These are phyloP conservation scores for Anthophora plumipes DNA, from an alignment of 2,888 invertebrate species.

Conservation along the genomic window DNA sequence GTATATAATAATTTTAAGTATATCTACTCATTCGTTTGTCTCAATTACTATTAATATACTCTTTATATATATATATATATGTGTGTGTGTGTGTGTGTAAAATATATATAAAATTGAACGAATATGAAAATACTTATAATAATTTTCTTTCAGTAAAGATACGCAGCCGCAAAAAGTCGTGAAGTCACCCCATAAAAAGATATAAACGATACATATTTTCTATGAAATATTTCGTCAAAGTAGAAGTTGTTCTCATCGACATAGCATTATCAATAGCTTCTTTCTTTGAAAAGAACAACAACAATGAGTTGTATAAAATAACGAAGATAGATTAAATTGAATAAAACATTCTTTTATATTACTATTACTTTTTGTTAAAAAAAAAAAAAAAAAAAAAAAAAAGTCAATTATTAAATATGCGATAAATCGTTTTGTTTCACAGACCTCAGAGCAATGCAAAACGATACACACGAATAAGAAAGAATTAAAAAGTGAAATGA, in stretches of 20 bases:
- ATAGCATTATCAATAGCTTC: not conserved
- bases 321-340: not conserved
- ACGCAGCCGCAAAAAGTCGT: not conserved
- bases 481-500: not conserved
- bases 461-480: conserved; percentile 23
- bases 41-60: conserved; percentile 5
- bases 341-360: too few relatives aligned
- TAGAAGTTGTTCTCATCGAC: not conserved
- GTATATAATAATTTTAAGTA: not conserved
- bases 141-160: conserved; percentile 1
- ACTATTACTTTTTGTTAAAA: conserved; percentile 35
- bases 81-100: too few relatives aligned
- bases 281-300: not conserved
- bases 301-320: not conserved
- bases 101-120: conserved; percentile 3
- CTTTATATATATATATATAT: not conserved
- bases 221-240: not conserved
- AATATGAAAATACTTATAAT: not conserved
- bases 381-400: too few relatives aligned
- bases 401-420: conserved; percentile 15
- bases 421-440: not conserved
- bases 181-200: not conserved
- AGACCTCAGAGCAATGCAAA: conserved; percentile 5
- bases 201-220: not conserved
- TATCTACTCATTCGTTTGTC: conserved; percentile 1